Percentiles rank a stretch among this genome's conserved stretches.
Evolutionary conservation across 2,113 vertebrate species (phyloP).

Genomic region (Nothobranchius kuhntae): DNA sequence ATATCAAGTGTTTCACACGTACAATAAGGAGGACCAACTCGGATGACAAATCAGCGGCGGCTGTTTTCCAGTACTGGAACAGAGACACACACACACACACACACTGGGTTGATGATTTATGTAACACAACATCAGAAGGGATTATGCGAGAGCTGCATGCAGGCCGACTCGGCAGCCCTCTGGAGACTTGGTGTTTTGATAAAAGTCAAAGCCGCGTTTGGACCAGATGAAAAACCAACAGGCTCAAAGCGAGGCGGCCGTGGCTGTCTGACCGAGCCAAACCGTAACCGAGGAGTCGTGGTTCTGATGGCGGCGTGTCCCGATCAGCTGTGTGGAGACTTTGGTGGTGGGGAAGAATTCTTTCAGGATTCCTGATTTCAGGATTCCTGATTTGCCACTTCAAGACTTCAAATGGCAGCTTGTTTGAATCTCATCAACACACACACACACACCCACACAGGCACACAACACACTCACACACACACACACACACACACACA

Average conservation of each 20-base stretch:
- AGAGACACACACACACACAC: background rate
- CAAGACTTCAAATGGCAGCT: constrained; percentile 42
- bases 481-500: constrained; percentile 1
- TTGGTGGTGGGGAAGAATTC: constrained; percentile 27
- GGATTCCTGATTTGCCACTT: constrained; percentile 44
- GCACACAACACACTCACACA: constrained; percentile 8
- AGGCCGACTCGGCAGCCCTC: constrained; percentile 38
- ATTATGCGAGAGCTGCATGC: constrained; percentile 22
- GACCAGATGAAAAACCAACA: constrained; percentile 53
- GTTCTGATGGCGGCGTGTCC: constrained; percentile 27
- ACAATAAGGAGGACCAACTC: constrained; percentile 19
- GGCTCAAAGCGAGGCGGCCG: constrained; percentile 13
- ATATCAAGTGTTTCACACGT: constrained; percentile 15
- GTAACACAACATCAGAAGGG: constrained; percentile 25
- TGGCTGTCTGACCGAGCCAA: constrained; percentile 50
- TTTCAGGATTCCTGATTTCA: constrained; percentile 21
- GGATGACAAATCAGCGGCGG: constrained; percentile 31
- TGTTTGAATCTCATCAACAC: constrained; percentile 14
- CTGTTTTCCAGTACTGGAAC: constrained; percentile 27
- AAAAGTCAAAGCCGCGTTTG: constrained; percentile 51
- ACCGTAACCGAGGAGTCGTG: constrained; percentile 53
- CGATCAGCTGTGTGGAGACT: constrained; percentile 46
- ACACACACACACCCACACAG: constrained; percentile 4
- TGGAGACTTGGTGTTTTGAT: constrained; percentile 45
- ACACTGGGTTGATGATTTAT: constrained; percentile 34